phyloP scores from a whole-genome alignment of 2,797 vertebrate species.

The Melopsittacus undulatus region DNA sequence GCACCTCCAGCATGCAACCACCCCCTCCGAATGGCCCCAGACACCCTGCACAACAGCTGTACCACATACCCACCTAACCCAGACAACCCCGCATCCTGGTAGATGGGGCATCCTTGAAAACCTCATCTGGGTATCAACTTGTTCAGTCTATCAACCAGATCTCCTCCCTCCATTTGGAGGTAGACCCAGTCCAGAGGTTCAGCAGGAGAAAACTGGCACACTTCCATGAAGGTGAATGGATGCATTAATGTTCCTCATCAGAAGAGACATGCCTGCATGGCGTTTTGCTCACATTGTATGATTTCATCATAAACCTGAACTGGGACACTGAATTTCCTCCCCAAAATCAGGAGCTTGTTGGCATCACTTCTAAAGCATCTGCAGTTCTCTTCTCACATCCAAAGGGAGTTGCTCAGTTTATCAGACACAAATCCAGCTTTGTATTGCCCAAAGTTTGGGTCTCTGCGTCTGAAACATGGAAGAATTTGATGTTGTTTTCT shows the following conservation, averaged over 20 bases:
- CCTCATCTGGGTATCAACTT: too few relatives aligned
- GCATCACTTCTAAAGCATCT: neutral
- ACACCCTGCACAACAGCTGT: neutral
- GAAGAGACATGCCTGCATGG: neutral
- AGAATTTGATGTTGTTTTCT: neutral
- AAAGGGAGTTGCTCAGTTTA: neutral
- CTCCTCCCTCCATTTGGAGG: neutral
- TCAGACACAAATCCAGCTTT: neutral
- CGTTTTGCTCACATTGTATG: neutral
- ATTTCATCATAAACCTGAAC: neutral
- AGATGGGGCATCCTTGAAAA: neutral
- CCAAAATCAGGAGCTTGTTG: neutral
- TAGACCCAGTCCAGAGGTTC: neutral
- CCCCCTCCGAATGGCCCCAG: neutral
- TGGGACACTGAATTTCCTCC: neutral
- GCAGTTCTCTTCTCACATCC: neutral
- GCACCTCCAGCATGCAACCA: neutral
- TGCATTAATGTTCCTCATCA: neutral
- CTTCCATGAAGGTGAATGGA: neutral
- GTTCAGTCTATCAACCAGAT: neutral
- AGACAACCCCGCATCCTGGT: neutral
- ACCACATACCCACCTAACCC: rapidly evolving
- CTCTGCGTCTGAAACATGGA: neutral
- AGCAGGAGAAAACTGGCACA: neutral
- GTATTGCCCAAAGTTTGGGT: neutral